phyloP scores from a whole-genome alignment of 1,140 invertebrate species.

The Rhyacophila brunnea region DNA sequence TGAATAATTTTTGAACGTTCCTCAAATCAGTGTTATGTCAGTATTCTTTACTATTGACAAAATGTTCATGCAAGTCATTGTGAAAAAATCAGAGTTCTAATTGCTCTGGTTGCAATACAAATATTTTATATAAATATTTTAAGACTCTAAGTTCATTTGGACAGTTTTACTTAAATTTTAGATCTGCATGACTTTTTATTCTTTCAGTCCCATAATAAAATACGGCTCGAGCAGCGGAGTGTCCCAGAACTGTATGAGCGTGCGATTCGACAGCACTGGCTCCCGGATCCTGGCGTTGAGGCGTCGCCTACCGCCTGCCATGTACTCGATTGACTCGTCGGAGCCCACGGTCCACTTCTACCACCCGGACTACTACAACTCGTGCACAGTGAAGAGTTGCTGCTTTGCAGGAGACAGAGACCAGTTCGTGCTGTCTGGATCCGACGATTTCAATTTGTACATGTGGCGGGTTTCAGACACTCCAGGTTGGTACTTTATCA shows the following conservation, averaged over 20 bases:
- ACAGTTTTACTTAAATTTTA: too few relatives aligned
- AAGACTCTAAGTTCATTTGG: too few relatives aligned
- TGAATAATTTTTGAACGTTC: too few relatives aligned
- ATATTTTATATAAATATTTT: too few relatives aligned
- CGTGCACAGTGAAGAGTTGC: constrained; percentile 96
- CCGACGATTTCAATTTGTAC: constrained; percentile 94
- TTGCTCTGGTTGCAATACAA: too few relatives aligned
- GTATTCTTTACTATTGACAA: too few relatives aligned
- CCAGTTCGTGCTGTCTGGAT: constrained; percentile 86
- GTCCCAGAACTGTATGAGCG: constrained; percentile 85
- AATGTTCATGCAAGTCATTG: too few relatives aligned
- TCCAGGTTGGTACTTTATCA: constrained; percentile 38
- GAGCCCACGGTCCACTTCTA: constrained; percentile 82
- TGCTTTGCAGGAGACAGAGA: constrained; percentile 89
- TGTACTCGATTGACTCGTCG: constrained; percentile 70
- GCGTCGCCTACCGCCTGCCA: constrained; percentile 77
- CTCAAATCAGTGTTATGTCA: too few relatives aligned
- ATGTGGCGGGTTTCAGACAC: constrained; percentile 82
- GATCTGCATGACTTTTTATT: not conserved
- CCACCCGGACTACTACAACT: constrained; percentile 90
- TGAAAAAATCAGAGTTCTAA: too few relatives aligned
- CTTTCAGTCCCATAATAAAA: constrained; percentile 62
- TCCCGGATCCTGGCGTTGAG: constrained; percentile 79
- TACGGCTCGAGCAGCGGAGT: constrained; percentile 68
- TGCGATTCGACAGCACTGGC: constrained; percentile 81